Conservation (phyloP, 2,888 invertebrate species). For the Cryptophagus acutangulus region DNA sequence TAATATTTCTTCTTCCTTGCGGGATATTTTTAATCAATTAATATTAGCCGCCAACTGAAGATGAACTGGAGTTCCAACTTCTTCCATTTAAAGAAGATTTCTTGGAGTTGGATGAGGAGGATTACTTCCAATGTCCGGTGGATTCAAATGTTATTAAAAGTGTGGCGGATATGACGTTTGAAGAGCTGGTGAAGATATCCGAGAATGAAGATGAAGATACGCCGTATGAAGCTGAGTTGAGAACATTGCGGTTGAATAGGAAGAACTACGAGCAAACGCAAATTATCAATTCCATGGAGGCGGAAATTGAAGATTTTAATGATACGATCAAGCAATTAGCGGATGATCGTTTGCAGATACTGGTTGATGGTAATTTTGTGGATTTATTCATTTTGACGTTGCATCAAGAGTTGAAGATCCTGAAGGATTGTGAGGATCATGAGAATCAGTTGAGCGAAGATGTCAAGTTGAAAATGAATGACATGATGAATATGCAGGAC, state of each 20-base stretch:
- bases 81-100: not conserved
- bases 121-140: not conserved
- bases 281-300: constrained; percentile 45
- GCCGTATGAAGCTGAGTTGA: constrained; percentile 55
- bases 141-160: constrained; percentile 12
- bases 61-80: no score
- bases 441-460: constrained; percentile 59
- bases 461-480: constrained; percentile 34
- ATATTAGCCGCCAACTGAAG: no score
- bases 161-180: constrained; percentile 21
- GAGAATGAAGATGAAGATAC: constrained; percentile 46
- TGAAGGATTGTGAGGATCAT: constrained; percentile 67
- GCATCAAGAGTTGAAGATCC: constrained; percentile 68
- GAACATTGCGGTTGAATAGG: constrained; percentile 48
- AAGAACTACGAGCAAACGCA: constrained; percentile 26
- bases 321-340: constrained; percentile 54
- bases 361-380: constrained; percentile 56
- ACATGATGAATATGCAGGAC: constrained; percentile 53
- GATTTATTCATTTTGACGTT: constrained; percentile 62
- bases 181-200: constrained; percentile 28
- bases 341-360: constrained; percentile 55
- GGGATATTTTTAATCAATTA: no score
- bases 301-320: constrained; percentile 63
- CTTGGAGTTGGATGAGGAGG: not conserved
- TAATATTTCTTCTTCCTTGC: no score